phyloP scores from a whole-genome alignment of 2,113 vertebrate genomes.

The Cottus gobio region DNA sequence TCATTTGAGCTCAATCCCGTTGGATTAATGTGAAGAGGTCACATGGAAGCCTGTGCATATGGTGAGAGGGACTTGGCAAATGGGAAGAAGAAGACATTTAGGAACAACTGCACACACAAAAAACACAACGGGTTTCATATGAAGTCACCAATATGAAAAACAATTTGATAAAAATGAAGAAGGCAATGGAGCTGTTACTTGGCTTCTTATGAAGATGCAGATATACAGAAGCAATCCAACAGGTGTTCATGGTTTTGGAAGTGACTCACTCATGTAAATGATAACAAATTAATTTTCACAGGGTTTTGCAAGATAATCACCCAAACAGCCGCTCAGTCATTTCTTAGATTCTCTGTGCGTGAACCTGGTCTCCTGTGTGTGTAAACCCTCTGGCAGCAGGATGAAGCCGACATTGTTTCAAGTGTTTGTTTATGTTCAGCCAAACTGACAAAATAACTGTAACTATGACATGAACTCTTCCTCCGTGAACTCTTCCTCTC shows the following conservation, averaged over 20 bases:
- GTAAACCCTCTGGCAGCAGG: too few species aligned
- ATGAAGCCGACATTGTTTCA: not conserved
- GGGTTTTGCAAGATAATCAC: too few species aligned
- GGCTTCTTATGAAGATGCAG: not conserved
- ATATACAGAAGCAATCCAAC: not conserved
- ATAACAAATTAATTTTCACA: too few species aligned
- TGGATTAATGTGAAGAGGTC: slow-evolving; percentile 52
- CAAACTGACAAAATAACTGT: not conserved
- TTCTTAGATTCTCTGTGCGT: too few species aligned
- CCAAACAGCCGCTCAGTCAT: too few species aligned
- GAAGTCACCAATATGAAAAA: not conserved
- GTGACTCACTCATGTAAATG: not conserved
- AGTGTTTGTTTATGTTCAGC: not conserved
- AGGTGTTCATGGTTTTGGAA: not conserved
- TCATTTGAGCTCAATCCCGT: slow-evolving; percentile 47
- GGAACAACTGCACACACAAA: not conserved
- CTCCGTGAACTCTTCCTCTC: not conserved
- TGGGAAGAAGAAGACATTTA: slow-evolving; percentile 10
- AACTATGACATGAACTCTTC: not conserved
- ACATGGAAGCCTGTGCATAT: slow-evolving; percentile 13
- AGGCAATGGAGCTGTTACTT: not conserved
- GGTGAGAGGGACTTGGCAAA: not conserved
- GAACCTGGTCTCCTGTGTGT: too few species aligned
- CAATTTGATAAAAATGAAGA: not conserved
- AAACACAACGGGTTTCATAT: not conserved